phyloP scores from a whole-genome alignment of 2,888 invertebrate genomes.

The Alviniconcha strummeri region DNA sequence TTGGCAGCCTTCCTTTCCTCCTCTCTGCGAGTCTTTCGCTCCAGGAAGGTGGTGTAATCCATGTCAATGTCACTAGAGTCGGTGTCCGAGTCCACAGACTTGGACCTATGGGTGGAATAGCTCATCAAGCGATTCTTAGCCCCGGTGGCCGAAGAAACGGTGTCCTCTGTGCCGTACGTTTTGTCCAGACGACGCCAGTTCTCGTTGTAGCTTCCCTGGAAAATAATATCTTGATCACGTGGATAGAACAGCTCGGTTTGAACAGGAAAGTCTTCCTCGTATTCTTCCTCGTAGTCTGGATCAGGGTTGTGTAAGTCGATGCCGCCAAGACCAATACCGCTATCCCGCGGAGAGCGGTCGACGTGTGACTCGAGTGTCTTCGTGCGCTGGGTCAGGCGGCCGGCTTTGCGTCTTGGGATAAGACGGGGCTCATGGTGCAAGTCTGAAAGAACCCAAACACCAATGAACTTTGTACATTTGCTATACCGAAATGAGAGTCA shows the following conservation, averaged over 20 bases:
- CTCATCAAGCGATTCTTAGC: conserved; percentile 5
- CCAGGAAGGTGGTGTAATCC: conserved; percentile 42
- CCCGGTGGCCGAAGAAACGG: background rate
- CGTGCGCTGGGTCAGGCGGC: conserved; percentile 22
- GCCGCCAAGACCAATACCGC: conserved; percentile 23
- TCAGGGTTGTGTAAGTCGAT: conserved; percentile 14
- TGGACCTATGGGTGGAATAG: conserved; percentile 14
- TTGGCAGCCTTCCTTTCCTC: background rate
- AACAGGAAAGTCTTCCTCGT: background rate
- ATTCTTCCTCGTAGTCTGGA: background rate
- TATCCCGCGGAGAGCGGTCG: conserved; percentile 24
- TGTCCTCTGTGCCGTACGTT: conserved; percentile 25
- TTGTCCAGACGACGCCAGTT: conserved; percentile 38
- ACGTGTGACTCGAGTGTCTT: conserved; percentile 4
- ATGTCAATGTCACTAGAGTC: conserved; percentile 34
- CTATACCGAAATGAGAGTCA: no score
- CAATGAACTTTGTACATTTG: no score
- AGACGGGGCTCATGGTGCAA: background rate
- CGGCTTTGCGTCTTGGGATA: background rate
- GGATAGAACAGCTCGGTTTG: conserved; percentile 38
- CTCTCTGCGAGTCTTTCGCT: conserved; percentile 23
- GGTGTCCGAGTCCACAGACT: conserved; percentile 15
- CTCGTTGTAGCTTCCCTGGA: conserved; percentile 34
- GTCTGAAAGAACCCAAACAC: background rate
- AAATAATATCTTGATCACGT: conserved; percentile 41